Base-by-base conservation (phyloP, 2,888 invertebrate species). In the Meteorus cinctellus region DNA sequence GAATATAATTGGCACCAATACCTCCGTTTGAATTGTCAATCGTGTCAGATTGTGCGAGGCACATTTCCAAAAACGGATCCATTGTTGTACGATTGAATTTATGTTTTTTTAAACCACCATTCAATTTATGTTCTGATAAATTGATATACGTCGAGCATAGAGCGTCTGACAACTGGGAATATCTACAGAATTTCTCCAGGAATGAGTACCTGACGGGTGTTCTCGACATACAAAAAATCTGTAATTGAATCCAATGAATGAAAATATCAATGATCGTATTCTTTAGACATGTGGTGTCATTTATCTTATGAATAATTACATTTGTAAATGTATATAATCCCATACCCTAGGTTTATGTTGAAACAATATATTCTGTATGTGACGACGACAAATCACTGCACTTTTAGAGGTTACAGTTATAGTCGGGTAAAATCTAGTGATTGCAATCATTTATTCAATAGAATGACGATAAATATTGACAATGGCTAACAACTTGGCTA, bases 401-500 rank as follows among this genome's bases (percentile, higher is more conserved):
- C 79, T 85, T 82, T 83, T 82, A 78, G 84, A 80, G 78, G 83
- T 82, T 78, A 84, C 84, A 78, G 81, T 82, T 81, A 84, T 81
- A 79, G 82, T 82, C 81, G 84, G 81, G 79, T 85, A 72, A 77
- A 85, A 76, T 77, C 82, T 86, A 70, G 79, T 84, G 71, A 81
- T 82, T 81, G 82, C 79, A 85, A 82, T 87, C 87, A 88, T 88
- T 87, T 88, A 88, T 85, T 83, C 45, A 8, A 31, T 45, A 10
- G 41, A 60, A 24, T 34, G 8, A 24, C 24, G 1, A 16, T 19
- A 60, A 55, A 55, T 55, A 55, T 55, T 55, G 19, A 55, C n/a
- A 55, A 24, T 55, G 16, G 3, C 5, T 8, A 24, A 24, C 8
- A 55, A 19, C n/a, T 55, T 19, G 19, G n/a, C 1, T 19, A 19